Evolutionary conservation across 2,888 invertebrate genomes (phyloP), one percentile per base, ranked within the genome.

Genomic region (Drosophila ezoana): DNA sequence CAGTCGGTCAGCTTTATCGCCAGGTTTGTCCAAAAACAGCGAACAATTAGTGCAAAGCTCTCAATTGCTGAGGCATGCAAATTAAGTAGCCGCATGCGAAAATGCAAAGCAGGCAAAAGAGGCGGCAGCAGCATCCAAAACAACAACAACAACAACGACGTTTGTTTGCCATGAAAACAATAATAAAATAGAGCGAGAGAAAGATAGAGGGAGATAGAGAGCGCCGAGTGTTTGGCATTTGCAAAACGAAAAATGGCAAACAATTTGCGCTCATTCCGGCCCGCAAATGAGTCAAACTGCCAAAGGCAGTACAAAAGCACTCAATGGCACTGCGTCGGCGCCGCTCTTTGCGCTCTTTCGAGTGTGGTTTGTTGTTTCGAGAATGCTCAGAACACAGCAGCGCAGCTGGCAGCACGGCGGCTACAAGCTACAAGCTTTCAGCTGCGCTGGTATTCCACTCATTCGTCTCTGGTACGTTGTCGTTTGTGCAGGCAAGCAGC

Each of bases 111-210:
- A 56, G 54, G 38, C 57, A 58, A 57, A 28, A 53, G 45, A 61
- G 40, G 13, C 43, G 41, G 20, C 41, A 67, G 45, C 58, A 54
- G 11, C 38, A 51, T 35, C 41, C 32, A 52, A 49, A 49, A 57
- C 44, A 38, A 6, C 18, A 10, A 23, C 52, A 62, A 52, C 54
- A 65, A 57, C 44, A 65, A 44, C 44, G 60, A 51, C 66, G 74
- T 86, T 81, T 82, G 79, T 85, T 81, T 87, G 82, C 56, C 64
- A 79, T 64, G 75, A 78, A 87, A 88, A 87, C 86, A 85, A 87
- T 79, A 82, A 87, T 60, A 87, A 85, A 65, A 51, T 52, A 52
- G 52, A 40, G 40, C 28, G 13, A 41, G 52, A 13, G 13, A 16
- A 16, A 2, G 37, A 4, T 13, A 14, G 20, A 4, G 33, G 51